Evolutionary conservation across 2,113 vertebrate species (phyloP), one percentile per base, ranked within the genome.

Genomic region (Larimichthys crocea): DNA sequence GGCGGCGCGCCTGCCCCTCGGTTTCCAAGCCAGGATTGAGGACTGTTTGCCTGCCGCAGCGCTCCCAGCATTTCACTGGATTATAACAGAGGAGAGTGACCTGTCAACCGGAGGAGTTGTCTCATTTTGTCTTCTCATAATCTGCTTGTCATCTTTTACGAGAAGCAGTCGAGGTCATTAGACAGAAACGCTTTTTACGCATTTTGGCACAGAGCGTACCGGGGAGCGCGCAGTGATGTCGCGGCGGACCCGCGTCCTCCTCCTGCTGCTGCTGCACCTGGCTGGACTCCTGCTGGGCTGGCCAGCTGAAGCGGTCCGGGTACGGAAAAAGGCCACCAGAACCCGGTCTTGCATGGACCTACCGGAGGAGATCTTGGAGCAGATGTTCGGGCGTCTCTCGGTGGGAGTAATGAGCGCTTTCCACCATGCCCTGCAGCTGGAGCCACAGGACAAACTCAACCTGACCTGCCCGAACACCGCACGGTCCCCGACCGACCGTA

Each of bases 361-460:
- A 50, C 97, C 97, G 0, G 97, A 98, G 90, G 97, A 98, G 92
- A 93, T 97, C 72, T 88, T 99, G 92, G 97, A 99, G 93, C 97
- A 98, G 94, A 96, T 97, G 93, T 98, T 98, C 85, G 97, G 97
- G 16, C 93, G 96, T n/a, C 96, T 98, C 60, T 95, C 96, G 0
- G 97, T 96, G 1, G 97, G 97, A 10, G 96, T 99, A 85, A 95
- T 98, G 76, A 96, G 96, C 90, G 98, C 98, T 8, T 99, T 98
- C 90, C 97, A 98, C 76, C 97, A 99, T 94, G 97, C 98, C 10
- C 94, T 98, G 93, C 95, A 98, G 93, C 95, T 97, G 62, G 96
- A 96, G 68, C 96, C 97, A 20, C 89, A 89, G 46, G 95, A 96
- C 78, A 92, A 95, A 42, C 94, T 93, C 65, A 97, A 97, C 90